phyloP scores from a whole-genome alignment of 2,797 vertebrate species.

The Leptoclinus maculatus region DNA sequence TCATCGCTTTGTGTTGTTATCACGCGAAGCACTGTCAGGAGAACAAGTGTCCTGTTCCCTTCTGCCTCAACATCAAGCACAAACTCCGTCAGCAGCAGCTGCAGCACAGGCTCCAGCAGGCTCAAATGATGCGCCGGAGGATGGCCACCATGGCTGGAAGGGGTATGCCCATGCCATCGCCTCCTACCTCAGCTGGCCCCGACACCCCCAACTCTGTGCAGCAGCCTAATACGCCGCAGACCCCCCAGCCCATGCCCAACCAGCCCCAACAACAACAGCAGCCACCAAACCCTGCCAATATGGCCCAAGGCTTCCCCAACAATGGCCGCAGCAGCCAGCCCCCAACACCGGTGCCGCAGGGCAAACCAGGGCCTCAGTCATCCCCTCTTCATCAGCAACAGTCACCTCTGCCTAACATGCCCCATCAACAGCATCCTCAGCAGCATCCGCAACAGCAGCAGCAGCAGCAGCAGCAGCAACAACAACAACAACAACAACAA shows the following conservation, averaged over 20 bases:
- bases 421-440: constrained; percentile 83
- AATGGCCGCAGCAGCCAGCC: constrained; percentile 91
- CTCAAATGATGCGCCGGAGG: constrained; percentile 97
- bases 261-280: constrained; percentile 78
- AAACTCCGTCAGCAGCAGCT: constrained; percentile 99
- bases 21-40: constrained; percentile 99
- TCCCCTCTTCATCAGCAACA: constrained; percentile 88
- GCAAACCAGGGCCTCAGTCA: constrained; percentile 89
- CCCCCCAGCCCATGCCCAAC: constrained; percentile 89
- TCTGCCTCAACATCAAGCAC: constrained; percentile 99
- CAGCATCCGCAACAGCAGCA: constrained; percentile 72
- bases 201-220: constrained; percentile 92
- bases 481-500: constrained; percentile 66
- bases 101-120: constrained; percentile 97
- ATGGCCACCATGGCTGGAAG: constrained; percentile 99
- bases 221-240: constrained; percentile 94
- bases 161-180: constrained; percentile 94
- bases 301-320: constrained; percentile 89
- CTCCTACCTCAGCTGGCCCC: constrained; percentile 94
- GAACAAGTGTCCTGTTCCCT: constrained; percentile 99
- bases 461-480: constrained; percentile 71
- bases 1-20: constrained; percentile 99
- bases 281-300: constrained; percentile 86
- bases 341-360: constrained; percentile 87
- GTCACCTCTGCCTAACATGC: constrained; percentile 89